Evolutionary conservation across 2,888 invertebrate genomes (phyloP), one percentile per base, ranked within the genome.

Genomic region (Thera obeliscata): DNA sequence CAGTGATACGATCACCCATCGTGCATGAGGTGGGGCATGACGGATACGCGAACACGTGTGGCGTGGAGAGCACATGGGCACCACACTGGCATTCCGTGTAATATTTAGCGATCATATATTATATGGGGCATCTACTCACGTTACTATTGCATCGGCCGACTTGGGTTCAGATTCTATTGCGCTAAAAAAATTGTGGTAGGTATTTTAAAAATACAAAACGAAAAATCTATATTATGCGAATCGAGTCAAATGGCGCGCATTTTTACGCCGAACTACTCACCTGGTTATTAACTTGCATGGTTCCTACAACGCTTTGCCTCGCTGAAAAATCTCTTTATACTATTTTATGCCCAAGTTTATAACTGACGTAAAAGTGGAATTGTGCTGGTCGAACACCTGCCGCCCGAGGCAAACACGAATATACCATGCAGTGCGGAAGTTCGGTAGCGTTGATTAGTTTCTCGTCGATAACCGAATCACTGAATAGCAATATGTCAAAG

Each of bases 251-350:
- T 1, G 38, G 38, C 3, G 3, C 5, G 38, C 59, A 59, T 49
- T 59, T 59, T 38, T 36, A 59, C 50, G 38, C 49, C 38, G 38
- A 12, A 52, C 57, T 22, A 35, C 46, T 22, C 2, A 52, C 12
- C 50, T 52, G 52, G 33, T 46, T 52, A 52, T 33, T 61, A 61
- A 61, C 46, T 54, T 52, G 52, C 52, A 22, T 11, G 1, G 60
- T 41, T 60, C 41, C 60, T 12, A 52, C 49, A 50, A 8, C 52
- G 60, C 60, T 22, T n/a, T 36, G 49, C 38, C 49, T 38, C 49
- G 56, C 38, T 56, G 36, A 62, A 62, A 62, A 62, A 62, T 55
- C 61, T 61, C 33, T 61, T 58, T 58, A 46, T 61, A 43, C 35
- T 12, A 33, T 50, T 41, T 52, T 46, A 55, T 48, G 9, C 4